A percentile compares a stretch with the other conserved stretches of the same genome.
Conservation (phyloP, 2,888 invertebrate genomes). For the Leptinotarsa rubiginosa region DNA sequence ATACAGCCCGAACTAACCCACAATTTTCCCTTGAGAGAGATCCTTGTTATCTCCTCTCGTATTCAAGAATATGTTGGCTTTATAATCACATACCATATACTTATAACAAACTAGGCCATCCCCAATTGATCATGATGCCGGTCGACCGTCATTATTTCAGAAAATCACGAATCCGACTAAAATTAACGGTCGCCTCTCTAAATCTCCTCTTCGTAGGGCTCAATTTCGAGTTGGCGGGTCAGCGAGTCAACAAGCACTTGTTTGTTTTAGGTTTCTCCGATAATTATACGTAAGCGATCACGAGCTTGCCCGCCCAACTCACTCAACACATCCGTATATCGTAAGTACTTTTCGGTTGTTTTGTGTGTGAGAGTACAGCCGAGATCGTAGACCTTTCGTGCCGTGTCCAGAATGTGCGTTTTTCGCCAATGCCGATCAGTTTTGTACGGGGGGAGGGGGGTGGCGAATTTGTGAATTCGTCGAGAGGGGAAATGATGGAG, state of each 20-base stretch:
- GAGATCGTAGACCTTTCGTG: conserved; percentile 39
- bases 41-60: conserved; percentile 24
- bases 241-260: conserved; percentile 65
- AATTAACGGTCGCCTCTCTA: conserved; percentile 56
- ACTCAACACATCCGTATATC: conserved; percentile 62
- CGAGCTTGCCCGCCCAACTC: conserved; percentile 63
- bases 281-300: conserved; percentile 66
- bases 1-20: conserved; percentile 18
- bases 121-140: conserved; percentile 52
- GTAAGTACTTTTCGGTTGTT: conserved; percentile 53
- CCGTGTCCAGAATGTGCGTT: conserved; percentile 28
- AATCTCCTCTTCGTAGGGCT: conserved; percentile 50
- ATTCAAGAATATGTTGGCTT: conserved; percentile 30
- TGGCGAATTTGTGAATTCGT: background rate
- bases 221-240: conserved; percentile 59
- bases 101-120: conserved; percentile 53
- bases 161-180: conserved; percentile 59
- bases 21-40: conserved; percentile 21
- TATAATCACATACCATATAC: conserved; percentile 38
- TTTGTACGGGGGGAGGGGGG: background rate
- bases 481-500: background rate
- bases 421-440: conserved; percentile 19
- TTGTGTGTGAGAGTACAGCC: conserved; percentile 30
- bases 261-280: conserved; percentile 66
- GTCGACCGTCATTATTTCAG: conserved; percentile 56